Conservation (phyloP, 2,797 vertebrate species). For the Thamnophis elegans region DNA sequence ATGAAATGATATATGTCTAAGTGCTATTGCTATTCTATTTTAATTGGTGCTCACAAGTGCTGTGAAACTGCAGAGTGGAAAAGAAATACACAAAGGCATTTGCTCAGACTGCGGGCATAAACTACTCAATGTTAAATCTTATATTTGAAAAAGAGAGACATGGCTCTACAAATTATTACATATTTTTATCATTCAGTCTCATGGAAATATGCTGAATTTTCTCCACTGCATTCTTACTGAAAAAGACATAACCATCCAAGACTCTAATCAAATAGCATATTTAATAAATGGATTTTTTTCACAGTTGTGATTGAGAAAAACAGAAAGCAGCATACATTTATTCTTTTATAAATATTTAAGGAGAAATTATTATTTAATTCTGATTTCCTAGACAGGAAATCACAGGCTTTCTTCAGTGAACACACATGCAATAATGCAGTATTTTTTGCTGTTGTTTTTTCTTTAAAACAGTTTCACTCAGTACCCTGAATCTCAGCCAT, state of each 20-base stretch:
- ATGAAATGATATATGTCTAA: neutral
- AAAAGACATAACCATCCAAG: neutral
- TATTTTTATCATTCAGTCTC: neutral
- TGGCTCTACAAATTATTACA: neutral
- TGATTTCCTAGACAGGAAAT: neutral
- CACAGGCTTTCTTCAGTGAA: neutral
- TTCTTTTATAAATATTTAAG: neutral
- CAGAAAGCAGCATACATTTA: neutral
- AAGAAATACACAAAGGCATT: neutral
- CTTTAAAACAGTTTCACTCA: constrained; percentile 1
- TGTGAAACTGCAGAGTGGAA: neutral
- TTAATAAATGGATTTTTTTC: neutral
- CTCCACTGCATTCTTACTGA: neutral
- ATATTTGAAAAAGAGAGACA: neutral
- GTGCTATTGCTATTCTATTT: neutral
- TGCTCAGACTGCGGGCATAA: neutral
- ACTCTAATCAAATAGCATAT: neutral
- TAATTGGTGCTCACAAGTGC: neutral
- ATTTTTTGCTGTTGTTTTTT: neutral
- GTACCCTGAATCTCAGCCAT: constrained; percentile 41
- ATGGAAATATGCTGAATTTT: neutral
- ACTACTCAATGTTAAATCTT: neutral
- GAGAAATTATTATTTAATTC: neutral
- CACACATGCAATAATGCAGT: neutral
- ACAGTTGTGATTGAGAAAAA: neutral